Percentiles rank a stretch among this genome's conserved stretches.
These are phyloP conservation scores for Orthonyx spaldingii DNA, from an alignment of 2,113 vertebrate genomes.

Conservation along the genomic window DNA sequence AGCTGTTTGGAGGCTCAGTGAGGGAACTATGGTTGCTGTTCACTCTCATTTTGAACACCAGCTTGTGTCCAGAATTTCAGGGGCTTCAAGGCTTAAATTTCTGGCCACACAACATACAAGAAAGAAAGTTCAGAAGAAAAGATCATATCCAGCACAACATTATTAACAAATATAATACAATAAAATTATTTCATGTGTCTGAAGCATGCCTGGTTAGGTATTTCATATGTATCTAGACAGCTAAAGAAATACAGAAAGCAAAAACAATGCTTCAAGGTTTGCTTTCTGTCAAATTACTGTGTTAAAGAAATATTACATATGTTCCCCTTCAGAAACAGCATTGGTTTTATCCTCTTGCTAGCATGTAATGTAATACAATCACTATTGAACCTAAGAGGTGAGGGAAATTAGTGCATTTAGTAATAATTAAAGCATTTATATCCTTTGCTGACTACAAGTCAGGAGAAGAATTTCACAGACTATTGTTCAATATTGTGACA, in stretches of 20 bases:
- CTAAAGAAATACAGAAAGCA: neutral
- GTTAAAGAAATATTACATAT: neutral
- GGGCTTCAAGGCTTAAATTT: neutral
- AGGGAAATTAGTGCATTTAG: neutral
- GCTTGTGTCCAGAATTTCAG: neutral
- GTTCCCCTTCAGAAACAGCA: neutral
- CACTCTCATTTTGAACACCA: neutral
- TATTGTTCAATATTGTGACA: neutral
- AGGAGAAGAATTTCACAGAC: neutral
- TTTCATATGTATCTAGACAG: neutral
- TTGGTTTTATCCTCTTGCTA: neutral
- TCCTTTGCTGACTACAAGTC: neutral
- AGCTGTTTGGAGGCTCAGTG: neutral
- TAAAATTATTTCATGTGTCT: neutral
- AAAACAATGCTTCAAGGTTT: neutral
- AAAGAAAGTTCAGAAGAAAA: neutral
- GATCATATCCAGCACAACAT: neutral
- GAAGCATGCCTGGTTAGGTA: neutral
- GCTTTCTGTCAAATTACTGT: neutral
- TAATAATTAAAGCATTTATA: neutral
- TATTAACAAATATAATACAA: neutral
- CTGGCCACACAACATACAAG: neutral
- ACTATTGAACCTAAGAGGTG: neutral
- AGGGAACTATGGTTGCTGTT: neutral
- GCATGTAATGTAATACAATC: neutral